Evolutionary conservation across 2,888 invertebrate species (phyloP).

Genomic region (Sepioteuthis lessoniana): DNA sequence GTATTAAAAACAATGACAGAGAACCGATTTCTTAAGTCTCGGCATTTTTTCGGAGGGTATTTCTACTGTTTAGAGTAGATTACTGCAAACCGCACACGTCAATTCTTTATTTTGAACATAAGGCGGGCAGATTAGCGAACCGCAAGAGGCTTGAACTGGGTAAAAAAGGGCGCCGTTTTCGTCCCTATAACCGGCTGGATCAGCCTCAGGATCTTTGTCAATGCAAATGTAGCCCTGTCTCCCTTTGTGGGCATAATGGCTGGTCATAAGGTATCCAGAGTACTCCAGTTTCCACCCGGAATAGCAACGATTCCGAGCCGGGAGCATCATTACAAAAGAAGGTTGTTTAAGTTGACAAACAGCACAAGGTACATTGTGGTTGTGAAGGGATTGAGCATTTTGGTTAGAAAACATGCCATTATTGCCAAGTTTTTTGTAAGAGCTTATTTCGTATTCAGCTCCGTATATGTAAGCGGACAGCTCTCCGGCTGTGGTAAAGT

Average conservation of each 20-base stretch:
- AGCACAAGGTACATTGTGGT: neutral
- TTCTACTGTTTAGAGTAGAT: too few relatives aligned
- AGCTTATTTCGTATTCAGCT: neutral
- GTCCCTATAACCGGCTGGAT: neutral
- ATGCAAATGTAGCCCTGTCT: neutral
- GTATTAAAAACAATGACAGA: too few relatives aligned
- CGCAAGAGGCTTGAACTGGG: neutral
- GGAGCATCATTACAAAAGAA: neutral
- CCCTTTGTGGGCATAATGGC: neutral
- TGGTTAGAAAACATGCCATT: neutral
- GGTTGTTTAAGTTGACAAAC: neutral
- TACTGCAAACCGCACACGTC: neutral
- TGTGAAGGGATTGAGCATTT: neutral
- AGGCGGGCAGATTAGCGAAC: neutral
- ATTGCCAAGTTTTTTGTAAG: neutral
- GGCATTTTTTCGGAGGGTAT: too few relatives aligned
- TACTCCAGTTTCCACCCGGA: neutral
- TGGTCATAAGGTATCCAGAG: neutral
- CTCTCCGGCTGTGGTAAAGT: neutral
- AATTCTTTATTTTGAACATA: neutral
- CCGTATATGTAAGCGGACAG: neutral
- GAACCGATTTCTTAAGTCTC: too few relatives aligned
- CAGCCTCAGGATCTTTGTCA: neutral
- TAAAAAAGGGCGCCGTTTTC: neutral
- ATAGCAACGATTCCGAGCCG: neutral